Evolutionary conservation across 2,113 vertebrate species (phyloP).

Genomic region (Chroicocephalus ridibundus): DNA sequence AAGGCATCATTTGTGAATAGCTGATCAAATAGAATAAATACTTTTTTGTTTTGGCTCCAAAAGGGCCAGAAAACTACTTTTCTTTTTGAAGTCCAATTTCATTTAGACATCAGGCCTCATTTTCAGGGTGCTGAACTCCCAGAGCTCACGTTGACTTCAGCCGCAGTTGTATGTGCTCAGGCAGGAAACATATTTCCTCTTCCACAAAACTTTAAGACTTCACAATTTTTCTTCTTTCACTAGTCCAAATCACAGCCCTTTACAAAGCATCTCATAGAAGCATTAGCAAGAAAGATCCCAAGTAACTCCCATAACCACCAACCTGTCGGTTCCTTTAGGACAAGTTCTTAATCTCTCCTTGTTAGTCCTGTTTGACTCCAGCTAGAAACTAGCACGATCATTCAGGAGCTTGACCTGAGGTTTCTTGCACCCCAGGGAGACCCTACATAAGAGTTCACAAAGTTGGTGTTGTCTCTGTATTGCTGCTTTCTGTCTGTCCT

Average conservation of each 20-base stretch:
- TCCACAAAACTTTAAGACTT: background rate
- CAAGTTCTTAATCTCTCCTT: background rate
- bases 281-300: background rate
- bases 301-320: background rate
- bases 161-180: background rate
- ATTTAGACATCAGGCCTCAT: slow-evolving; percentile 49
- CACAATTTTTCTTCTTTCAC: background rate
- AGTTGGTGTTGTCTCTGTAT: background rate
- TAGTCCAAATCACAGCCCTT: background rate
- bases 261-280: background rate
- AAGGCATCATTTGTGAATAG: slow-evolving; percentile 75
- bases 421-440: background rate
- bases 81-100: slow-evolving; percentile 68
- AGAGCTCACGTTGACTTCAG: background rate
- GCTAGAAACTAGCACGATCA: background rate
- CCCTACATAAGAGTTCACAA: background rate
- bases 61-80: slow-evolving; percentile 63
- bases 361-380: background rate
- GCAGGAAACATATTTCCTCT: background rate
- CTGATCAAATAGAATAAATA: slow-evolving; percentile 77
- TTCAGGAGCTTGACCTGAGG: background rate
- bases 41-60: slow-evolving; percentile 62
- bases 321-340: background rate
- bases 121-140: slow-evolving; percentile 11
- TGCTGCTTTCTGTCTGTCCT: background rate